Evolutionary conservation across 92 coral and sea anemone genomes (phyloP).

Genomic region (Parazoanthus darwini): DNA sequence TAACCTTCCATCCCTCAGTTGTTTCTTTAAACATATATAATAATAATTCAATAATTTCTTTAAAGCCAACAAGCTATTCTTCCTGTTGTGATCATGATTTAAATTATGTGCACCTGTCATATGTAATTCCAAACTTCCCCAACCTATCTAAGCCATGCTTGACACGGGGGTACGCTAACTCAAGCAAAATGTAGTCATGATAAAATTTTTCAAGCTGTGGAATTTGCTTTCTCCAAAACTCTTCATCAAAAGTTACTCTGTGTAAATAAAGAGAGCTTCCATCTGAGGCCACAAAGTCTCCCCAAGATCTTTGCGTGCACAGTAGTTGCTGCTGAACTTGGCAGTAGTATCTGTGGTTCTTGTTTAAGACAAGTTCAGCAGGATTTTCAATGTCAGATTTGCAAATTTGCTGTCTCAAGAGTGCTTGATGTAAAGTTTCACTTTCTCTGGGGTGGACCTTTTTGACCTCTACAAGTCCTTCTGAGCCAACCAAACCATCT

Average conservation of each 20-base stretch:
- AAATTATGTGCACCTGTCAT: conserved; percentile 41
- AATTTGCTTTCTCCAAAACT: conserved; percentile 46
- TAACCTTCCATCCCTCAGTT: too few species aligned
- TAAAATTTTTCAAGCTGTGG: conserved; percentile 43
- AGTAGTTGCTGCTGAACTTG: conserved; percentile 51
- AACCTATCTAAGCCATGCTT: conserved; percentile 49
- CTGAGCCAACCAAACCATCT: conserved; percentile 54
- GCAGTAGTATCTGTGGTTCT: conserved; percentile 45
- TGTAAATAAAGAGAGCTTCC: conserved; percentile 38
- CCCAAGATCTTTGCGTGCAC: conserved; percentile 48
- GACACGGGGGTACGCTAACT: conserved; percentile 59
- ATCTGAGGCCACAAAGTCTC: conserved; percentile 54
- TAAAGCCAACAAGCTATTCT: too few species aligned
- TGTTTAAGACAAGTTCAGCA: conserved; percentile 45
- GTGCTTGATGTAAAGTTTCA: conserved; percentile 53
- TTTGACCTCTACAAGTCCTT: conserved; percentile 44
- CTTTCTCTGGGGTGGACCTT: conserved; percentile 51
- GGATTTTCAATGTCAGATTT: conserved; percentile 37
- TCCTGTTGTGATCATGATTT: background rate
- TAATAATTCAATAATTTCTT: too few species aligned
- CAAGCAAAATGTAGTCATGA: conserved; percentile 45
- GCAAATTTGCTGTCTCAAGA: conserved; percentile 43
- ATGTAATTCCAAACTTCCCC: conserved; percentile 57
- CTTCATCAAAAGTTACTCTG: conserved; percentile 43
- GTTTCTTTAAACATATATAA: too few species aligned